Conservation (phyloP, 2,113 vertebrate species). For the Fulica atra region DNA sequence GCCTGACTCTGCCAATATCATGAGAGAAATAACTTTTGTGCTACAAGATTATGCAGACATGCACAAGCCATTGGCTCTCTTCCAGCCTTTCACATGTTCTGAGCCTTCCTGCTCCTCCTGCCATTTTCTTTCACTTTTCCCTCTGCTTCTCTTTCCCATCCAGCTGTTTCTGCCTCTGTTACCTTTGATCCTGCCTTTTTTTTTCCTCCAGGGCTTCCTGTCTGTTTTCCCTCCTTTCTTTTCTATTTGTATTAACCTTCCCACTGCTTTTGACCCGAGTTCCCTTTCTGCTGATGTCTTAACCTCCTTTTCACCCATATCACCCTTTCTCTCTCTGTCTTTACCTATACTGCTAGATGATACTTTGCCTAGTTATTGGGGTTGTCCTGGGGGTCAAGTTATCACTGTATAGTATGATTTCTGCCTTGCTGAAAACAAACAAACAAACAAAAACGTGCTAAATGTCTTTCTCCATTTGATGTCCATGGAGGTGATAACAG, state of each 20-base stretch:
- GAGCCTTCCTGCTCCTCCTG: not conserved
- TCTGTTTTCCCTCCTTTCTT: not conserved
- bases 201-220: not conserved
- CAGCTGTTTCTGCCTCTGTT: not conserved
- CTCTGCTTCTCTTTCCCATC: not conserved
- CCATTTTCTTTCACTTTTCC: not conserved
- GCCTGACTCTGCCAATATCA: accelerated
- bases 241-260: not conserved
- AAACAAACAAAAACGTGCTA: not conserved
- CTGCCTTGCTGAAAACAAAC: not conserved
- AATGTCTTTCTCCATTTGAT: not conserved
- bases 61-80: accelerated
- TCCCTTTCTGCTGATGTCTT: not conserved
- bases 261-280: not conserved
- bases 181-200: not conserved
- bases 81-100: not conserved
- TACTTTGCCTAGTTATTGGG: not conserved
- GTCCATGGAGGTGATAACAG: not conserved
- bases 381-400: not conserved
- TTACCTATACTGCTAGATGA: not conserved
- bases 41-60: accelerated
- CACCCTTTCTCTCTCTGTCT: not conserved
- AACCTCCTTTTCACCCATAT: not conserved
- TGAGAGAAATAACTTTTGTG: not conserved
- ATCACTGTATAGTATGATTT: not conserved